phyloP scores from a whole-genome alignment of 2,888 invertebrate genomes.

The Drosophila robusta region DNA sequence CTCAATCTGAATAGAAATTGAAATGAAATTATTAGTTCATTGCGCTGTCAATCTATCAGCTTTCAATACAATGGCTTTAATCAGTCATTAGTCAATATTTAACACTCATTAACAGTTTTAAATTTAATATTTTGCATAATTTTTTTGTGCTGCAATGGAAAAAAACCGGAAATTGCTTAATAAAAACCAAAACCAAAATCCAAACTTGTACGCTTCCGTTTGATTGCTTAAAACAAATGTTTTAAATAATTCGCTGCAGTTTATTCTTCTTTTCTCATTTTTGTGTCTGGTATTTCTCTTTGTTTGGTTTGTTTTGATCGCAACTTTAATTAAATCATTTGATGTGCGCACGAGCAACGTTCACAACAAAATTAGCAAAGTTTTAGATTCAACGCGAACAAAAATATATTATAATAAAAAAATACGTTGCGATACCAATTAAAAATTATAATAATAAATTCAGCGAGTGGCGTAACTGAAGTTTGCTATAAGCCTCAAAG shows the following conservation, averaged over 20 bases:
- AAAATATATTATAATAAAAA: background rate
- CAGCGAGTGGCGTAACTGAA: conserved; percentile 29
- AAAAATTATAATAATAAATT: conserved; percentile 21
- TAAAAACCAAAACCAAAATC: conserved; percentile 30
- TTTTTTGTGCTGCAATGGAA: conserved; percentile 7
- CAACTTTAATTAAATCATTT: conserved; percentile 51
- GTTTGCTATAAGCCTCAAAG: background rate
- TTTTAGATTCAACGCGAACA: conserved; percentile 11
- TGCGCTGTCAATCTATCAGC: conserved; percentile 4
- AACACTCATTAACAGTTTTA: conserved; percentile 25
- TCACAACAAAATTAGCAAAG: conserved; percentile 40
- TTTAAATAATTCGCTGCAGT: conserved; percentile 19
- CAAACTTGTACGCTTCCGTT: conserved; percentile 66
- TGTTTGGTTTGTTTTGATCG: conserved; percentile 22
- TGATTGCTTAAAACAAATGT: conserved; percentile 49
- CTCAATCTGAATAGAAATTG: background rate
- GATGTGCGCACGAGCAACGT: conserved; percentile 44
- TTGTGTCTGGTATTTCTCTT: background rate
- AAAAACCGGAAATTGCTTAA: conserved; percentile 68
- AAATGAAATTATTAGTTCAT: conserved; percentile 4
- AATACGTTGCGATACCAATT: conserved; percentile 17
- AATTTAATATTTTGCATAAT: conserved; percentile 22
- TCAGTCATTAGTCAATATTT: conserved; percentile 42
- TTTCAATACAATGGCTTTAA: conserved; percentile 14
- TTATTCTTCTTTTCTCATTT: conserved; percentile 15